Evolutionary conservation across 2,797 vertebrate species (phyloP).

Genomic region (Malurus splendens): DNA sequence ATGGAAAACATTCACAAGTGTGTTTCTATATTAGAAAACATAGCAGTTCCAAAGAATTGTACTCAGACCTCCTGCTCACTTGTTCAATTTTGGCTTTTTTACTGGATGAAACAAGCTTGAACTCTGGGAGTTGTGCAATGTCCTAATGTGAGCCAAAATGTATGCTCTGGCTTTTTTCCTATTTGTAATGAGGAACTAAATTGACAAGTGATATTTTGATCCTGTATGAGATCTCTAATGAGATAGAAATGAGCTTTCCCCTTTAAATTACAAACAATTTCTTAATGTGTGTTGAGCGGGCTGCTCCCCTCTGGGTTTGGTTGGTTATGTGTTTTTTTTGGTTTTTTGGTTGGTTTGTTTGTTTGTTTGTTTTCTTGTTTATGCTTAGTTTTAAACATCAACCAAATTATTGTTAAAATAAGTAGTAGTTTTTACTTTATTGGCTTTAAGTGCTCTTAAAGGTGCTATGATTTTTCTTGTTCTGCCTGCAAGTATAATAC

Average conservation of each 20-base stretch:
- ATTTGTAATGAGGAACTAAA: neutral
- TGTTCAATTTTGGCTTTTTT: neutral
- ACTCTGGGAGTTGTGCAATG: neutral
- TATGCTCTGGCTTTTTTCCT: neutral
- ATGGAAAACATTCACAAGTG: neutral
- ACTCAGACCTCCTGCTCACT: neutral
- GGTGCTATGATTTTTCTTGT: neutral
- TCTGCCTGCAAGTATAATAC: neutral
- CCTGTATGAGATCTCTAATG: neutral
- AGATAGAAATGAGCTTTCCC: neutral
- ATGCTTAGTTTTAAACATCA: neutral
- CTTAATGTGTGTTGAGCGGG: accelerated
- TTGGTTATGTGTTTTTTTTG: neutral
- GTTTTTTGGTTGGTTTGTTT: too few relatives aligned
- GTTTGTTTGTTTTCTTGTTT: neutral
- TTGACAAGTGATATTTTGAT: neutral
- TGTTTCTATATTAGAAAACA: neutral
- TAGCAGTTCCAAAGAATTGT: neutral
- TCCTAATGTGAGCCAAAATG: neutral
- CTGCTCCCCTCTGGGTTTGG: accelerated
- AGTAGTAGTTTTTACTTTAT: neutral
- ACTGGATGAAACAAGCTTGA: neutral
- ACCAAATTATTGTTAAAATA: neutral
- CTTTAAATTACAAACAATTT: neutral
- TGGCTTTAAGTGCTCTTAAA: neutral